These are phyloP conservation scores for Prionailurus viverrinus DNA, from an alignment of 2,113 vertebrate genomes.

Conservation along the genomic window DNA sequence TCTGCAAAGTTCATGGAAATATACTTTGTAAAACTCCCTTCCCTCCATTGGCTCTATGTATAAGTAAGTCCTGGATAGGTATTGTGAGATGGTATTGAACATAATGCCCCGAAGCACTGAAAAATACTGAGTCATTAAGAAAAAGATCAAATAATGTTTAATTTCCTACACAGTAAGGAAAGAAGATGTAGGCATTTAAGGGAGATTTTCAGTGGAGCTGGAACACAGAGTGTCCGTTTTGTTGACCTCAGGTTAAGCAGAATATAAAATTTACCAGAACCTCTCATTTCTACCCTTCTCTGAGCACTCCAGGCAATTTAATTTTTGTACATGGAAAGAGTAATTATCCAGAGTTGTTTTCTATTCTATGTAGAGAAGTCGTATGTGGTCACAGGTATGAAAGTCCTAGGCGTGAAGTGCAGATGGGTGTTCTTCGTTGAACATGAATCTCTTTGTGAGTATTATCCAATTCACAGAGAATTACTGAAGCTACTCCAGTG, in stretches of 20 bases:
- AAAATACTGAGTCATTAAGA: conserved; percentile 34
- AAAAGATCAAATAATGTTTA: background rate
- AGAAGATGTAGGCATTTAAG: background rate
- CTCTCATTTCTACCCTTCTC: background rate
- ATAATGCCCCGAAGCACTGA: background rate
- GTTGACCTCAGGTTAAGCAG: conserved; percentile 16
- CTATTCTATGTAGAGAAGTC: background rate
- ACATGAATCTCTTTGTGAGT: background rate
- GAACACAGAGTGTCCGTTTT: conserved; percentile 4
- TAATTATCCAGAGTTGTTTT: background rate
- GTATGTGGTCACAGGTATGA: background rate
- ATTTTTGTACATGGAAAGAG: background rate
- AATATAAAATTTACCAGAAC: conserved; percentile 22
- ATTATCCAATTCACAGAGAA: background rate
- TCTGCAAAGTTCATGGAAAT: background rate
- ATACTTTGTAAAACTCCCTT: background rate
- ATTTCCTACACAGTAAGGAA: background rate
- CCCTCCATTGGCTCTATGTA: background rate
- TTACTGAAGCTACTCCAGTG: background rate
- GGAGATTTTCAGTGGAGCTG: background rate
- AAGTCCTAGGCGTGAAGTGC: background rate
- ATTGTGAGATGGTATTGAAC: background rate
- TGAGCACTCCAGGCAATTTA: conserved; percentile 29
- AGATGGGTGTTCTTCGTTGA: background rate
- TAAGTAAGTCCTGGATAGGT: background rate